phyloP scores from a whole-genome alignment of 2,888 invertebrate genomes.

The Perdita meconis region DNA sequence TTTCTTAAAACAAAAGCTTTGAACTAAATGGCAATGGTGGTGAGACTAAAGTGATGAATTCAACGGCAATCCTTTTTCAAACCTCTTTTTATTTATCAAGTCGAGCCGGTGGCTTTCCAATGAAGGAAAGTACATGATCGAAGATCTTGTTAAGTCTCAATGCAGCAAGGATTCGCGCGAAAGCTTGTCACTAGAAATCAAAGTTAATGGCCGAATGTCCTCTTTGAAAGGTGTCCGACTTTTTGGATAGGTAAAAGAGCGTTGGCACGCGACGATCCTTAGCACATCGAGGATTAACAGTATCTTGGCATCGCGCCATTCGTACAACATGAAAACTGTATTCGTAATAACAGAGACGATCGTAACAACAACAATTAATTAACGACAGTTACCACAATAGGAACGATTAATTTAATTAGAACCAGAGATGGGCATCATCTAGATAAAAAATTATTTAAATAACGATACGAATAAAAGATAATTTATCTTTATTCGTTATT shows the following conservation, averaged over 20 bases:
- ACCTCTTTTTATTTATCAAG: conserved; percentile 76
- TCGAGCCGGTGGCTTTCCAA: conserved; percentile 76
- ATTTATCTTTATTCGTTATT: no score
- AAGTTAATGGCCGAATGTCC: neutral
- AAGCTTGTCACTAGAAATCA: neutral
- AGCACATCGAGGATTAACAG: conserved; percentile 74
- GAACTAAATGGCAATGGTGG: conserved; percentile 63
- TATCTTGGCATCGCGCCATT: conserved; percentile 73
- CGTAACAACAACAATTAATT: conserved; percentile 73
- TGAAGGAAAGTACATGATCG: conserved; percentile 78
- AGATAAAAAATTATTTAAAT: no score
- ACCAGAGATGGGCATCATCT: no score
- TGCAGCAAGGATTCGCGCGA: conserved; percentile 64
- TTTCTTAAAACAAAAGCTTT: conserved; percentile 44
- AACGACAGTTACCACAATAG: conserved; percentile 71
- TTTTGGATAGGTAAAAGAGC: neutral
- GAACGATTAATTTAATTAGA: conserved; percentile 66
- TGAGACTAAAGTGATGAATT: conserved; percentile 71
- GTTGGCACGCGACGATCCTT: conserved; percentile 52
- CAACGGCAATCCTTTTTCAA: conserved; percentile 67
- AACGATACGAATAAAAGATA: no score
- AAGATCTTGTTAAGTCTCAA: conserved; percentile 77
- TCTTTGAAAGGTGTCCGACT: neutral
- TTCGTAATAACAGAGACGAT: conserved; percentile 72
- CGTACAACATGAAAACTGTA: conserved; percentile 75